phyloP scores from a whole-genome alignment of 2,113 vertebrate species.

The Gallinago jamesoni region DNA sequence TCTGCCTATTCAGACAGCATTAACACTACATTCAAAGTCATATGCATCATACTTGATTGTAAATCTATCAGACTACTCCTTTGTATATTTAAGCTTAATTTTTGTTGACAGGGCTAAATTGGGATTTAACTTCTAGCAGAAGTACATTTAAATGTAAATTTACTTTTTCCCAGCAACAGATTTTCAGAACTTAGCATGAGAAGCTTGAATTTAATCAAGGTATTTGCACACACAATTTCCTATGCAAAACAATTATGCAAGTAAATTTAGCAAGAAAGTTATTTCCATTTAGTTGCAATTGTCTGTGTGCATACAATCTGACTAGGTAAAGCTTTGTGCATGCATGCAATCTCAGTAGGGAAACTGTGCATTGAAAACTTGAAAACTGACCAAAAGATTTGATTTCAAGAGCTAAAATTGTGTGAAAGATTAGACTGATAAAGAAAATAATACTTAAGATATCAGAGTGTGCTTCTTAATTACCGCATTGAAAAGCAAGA shows the following conservation, averaged over 20 bases:
- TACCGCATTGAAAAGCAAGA: background rate
- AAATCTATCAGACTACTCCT: slow-evolving; percentile 39
- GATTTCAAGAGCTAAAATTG: background rate
- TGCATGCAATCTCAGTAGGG: background rate
- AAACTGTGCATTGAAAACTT: background rate
- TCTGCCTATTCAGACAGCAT: slow-evolving; percentile 52
- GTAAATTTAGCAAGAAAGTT: background rate
- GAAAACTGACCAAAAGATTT: background rate
- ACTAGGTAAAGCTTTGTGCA: background rate
- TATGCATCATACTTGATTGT: slow-evolving; percentile 51
- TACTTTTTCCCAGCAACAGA: slow-evolving; percentile 40
- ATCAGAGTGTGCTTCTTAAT: background rate
- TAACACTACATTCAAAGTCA: slow-evolving; percentile 56
- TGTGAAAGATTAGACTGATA: background rate
- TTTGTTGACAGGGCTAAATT: slow-evolving; percentile 75
- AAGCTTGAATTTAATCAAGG: slow-evolving; percentile 60
- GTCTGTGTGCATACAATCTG: background rate
- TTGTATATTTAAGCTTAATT: slow-evolving; percentile 67
- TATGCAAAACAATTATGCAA: slow-evolving; percentile 39
- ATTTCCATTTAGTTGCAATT: background rate
- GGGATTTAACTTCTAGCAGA: slow-evolving; percentile 59
- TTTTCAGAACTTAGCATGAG: slow-evolving; percentile 48
- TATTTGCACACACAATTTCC: slow-evolving; percentile 43
- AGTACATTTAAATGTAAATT: slow-evolving; percentile 74
- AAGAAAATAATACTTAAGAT: background rate